Base-by-base conservation (phyloP, 2,888 invertebrate species). In the Flabesymbios commensalis region DNA sequence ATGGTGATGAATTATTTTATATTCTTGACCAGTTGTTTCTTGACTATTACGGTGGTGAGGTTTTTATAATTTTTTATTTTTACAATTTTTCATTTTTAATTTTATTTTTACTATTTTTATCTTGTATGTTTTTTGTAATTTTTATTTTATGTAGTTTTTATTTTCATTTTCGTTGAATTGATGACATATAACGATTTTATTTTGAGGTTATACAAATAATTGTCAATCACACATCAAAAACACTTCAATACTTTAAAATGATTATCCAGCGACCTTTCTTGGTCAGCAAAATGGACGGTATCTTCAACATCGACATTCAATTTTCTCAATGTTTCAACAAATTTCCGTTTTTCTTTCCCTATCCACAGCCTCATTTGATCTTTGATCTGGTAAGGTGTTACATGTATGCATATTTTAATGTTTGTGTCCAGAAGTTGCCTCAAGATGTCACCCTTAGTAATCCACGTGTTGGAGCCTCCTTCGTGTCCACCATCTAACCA, bases 401-500 rank as follows among this genome's bases (percentile, higher is more conserved):
- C 91, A 83, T 94, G 92, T 41, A 93, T 87, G 76, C 87, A 88
- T 57, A 92, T 85, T 67, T 87, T 86, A 73, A 92, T 88, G 54
- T 87, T 56, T 2, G 89, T 87, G 56, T 87, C 57, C 1, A 89
- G 87, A 55, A 94, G 86, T 0, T 89, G 89, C 79, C 89, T 88
- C 32, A 95, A 85, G 39, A 92, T 85, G 55, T 87, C 86, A 68
- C 88, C 84, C 1, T 91, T 88, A 0, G 91, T 92, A 71, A 94
- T 89, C 92, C 94, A 95, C 26, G 93, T 92, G 81, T 92, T 90
- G 78, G 89, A 89, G 0, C 89, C 88, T 19, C 94, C 94, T n/a
- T 90, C 88, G 83, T 94, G 94, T 0, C 94, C 94, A 1, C 93
- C 93, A 83, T 94, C 94, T 75, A 94, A 82, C 93, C 93, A 95